Conservation (phyloP, 53 echinoderm and acorn worm species). For the Crossaster papposus region DNA sequence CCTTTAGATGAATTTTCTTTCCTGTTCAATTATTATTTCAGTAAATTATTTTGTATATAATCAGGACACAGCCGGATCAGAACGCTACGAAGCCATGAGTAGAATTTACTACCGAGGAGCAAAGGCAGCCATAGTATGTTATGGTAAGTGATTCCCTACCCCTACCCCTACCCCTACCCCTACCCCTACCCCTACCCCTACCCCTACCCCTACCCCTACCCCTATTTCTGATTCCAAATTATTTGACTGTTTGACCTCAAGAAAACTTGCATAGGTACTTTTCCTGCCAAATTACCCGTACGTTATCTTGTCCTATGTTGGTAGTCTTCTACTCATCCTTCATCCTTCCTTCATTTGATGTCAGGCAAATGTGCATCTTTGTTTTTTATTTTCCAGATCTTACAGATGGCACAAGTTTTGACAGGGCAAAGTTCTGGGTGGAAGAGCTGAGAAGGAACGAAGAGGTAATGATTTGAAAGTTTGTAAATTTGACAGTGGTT, state of each 20-base stretch:
- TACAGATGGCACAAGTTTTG: constrained; percentile 84
- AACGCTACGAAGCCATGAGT: constrained; percentile 98
- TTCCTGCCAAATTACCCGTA: no score
- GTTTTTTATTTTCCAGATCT: constrained; percentile 65
- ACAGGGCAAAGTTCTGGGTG: constrained; percentile 96
- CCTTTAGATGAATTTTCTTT: no score
- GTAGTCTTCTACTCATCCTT: no score
- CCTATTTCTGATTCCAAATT: no score
- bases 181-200: no score
- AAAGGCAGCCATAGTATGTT: constrained; percentile 95
- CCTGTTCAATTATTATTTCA: background rate
- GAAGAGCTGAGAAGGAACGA: constrained; percentile 91
- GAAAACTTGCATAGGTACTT: no score
- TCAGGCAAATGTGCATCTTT: background rate
- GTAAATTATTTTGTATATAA: background rate
- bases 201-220: no score
- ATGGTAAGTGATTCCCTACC: constrained; percentile 68
- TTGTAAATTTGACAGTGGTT: no score
- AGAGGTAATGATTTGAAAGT: constrained; percentile 58
- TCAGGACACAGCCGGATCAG: constrained; percentile 98
- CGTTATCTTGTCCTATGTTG: no score
- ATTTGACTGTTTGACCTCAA: no score
- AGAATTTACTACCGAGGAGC: constrained; percentile 97
- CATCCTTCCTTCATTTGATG: background rate
- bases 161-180: no score